Evolutionary conservation across 1,140 invertebrate species (phyloP).

Genomic region (Drosophila kanapiae): DNA sequence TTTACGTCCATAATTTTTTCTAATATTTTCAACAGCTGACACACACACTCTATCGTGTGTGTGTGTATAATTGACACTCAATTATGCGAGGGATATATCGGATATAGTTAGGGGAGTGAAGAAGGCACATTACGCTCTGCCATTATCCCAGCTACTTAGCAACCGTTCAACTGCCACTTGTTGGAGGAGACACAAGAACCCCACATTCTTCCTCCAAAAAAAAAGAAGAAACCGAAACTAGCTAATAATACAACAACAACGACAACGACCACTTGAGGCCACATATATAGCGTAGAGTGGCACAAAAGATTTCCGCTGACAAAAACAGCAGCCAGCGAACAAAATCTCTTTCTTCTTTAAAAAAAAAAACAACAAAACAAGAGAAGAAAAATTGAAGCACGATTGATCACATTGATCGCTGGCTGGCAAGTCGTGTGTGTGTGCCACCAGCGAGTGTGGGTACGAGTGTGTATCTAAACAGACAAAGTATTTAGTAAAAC

Average conservation of each 20-base stretch:
- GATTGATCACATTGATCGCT: slow-evolving; percentile 81
- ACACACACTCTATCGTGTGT: slow-evolving; percentile 47
- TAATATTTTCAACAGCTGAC: slow-evolving; percentile 83
- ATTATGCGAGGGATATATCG: slow-evolving; percentile 55
- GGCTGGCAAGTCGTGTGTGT: slow-evolving; percentile 52
- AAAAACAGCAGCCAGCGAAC: slow-evolving; percentile 48
- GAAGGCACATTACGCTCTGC: slow-evolving; percentile 61
- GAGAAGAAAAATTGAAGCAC: slow-evolving; percentile 78
- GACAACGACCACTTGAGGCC: slow-evolving; percentile 65
- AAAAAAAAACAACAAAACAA: slow-evolving; percentile 25
- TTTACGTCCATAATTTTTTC: slow-evolving; percentile 80
- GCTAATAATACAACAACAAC: slow-evolving; percentile 75
- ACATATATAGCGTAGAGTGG: slow-evolving; percentile 23
- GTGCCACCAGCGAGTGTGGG: slow-evolving; percentile 2
- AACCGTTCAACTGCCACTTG: slow-evolving; percentile 78
- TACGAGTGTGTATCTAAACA: slow-evolving; percentile 48
- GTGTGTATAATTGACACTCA: slow-evolving; percentile 79
- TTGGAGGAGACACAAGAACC: slow-evolving; percentile 41
- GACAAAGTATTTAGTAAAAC: slow-evolving; percentile 77
- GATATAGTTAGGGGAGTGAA: slow-evolving; percentile 16
- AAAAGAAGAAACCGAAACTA: slow-evolving; percentile 63
- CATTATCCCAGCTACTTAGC: slow-evolving; percentile 81
- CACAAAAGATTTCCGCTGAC: slow-evolving; percentile 80
- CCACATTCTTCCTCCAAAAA: slow-evolving; percentile 52
- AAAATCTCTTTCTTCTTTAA: slow-evolving; percentile 26